These are phyloP conservation scores for Eueides isabella DNA, from an alignment of 1,140 invertebrate genomes.

Conservation along the genomic window DNA sequence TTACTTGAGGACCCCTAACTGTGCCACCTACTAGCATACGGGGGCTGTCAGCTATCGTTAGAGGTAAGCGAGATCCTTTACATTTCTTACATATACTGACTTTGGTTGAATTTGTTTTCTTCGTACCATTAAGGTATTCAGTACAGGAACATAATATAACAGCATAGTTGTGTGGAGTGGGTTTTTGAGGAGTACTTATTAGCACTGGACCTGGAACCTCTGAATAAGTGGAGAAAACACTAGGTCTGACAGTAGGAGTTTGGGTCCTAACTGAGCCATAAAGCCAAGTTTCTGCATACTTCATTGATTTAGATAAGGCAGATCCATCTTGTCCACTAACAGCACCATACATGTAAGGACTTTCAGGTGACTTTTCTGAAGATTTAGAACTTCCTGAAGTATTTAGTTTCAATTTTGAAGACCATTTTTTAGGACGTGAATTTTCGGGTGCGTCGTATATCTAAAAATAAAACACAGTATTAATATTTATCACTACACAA, in stretches of 20 bases:
- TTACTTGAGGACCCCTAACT: slow-evolving; percentile 80
- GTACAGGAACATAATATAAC: slow-evolving; percentile 89
- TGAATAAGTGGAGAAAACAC: slow-evolving; percentile 80
- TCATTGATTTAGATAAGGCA: slow-evolving; percentile 89
- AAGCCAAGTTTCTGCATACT: slow-evolving; percentile 91
- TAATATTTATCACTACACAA: neutral
- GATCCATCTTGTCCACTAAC: slow-evolving; percentile 81
- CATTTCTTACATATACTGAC: slow-evolving; percentile 90
- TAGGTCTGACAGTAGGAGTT: slow-evolving; percentile 81
- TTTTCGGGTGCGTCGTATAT: slow-evolving; percentile 72
- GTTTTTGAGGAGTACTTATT: slow-evolving; percentile 79
- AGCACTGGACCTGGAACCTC: slow-evolving; percentile 83
- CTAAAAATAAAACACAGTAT: slow-evolving; percentile 54
- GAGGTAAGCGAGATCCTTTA: slow-evolving; percentile 87
- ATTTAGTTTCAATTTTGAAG: slow-evolving; percentile 74
- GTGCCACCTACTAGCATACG: slow-evolving; percentile 83
- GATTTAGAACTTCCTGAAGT: slow-evolving; percentile 73
- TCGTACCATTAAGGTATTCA: slow-evolving; percentile 89
- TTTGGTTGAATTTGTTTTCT: slow-evolving; percentile 86
- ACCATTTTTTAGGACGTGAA: slow-evolving; percentile 75
- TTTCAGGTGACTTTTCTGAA: slow-evolving; percentile 76
- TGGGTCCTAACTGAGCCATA: slow-evolving; percentile 88
- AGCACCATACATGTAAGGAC: slow-evolving; percentile 75
- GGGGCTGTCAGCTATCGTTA: slow-evolving; percentile 81
- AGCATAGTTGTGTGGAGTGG: slow-evolving; percentile 82